Percentiles rank a stretch among this genome's conserved stretches.
Evolutionary conservation across 2,113 vertebrate species (phyloP).

Genomic region (Cavia porcellus): DNA sequence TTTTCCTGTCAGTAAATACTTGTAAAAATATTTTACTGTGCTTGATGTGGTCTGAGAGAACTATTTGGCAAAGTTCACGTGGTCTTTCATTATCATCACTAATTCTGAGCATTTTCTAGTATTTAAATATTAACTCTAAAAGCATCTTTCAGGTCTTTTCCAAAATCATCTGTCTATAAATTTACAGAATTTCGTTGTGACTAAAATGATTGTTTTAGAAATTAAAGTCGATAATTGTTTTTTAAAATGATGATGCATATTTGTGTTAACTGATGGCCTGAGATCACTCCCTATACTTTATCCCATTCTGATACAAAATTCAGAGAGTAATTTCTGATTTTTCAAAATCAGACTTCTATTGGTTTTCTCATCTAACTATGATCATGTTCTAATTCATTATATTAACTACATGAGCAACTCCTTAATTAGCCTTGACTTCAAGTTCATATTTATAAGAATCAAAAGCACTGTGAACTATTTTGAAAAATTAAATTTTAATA

Average conservation of each 20-base stretch:
- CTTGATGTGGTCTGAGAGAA: slow-evolving; percentile 66
- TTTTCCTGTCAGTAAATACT: slow-evolving; percentile 28
- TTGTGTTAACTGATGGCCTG: slow-evolving; percentile 29
- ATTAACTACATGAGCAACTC: slow-evolving; percentile 50
- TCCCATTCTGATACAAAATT: neutral
- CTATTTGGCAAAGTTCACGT: slow-evolving; percentile 78
- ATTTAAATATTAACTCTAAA: slow-evolving; percentile 62
- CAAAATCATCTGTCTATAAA: slow-evolving; percentile 52
- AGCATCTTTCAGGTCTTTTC: slow-evolving; percentile 24
- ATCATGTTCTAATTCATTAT: slow-evolving; percentile 9
- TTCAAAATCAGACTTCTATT: slow-evolving; percentile 60
- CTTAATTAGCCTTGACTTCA: slow-evolving; percentile 39
- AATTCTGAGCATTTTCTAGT: slow-evolving; percentile 55
- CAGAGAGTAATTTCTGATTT: slow-evolving; percentile 38
- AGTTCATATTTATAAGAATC: slow-evolving; percentile 55
- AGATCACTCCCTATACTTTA: slow-evolving; percentile 5
- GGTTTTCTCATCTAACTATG: slow-evolving; percentile 43
- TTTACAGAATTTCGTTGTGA: slow-evolving; percentile 3
- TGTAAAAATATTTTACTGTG: slow-evolving; percentile 49
- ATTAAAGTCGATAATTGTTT: slow-evolving; percentile 45
- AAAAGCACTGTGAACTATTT: slow-evolving; percentile 52
- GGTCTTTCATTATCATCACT: slow-evolving; percentile 66
- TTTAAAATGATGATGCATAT: slow-evolving; percentile 51
- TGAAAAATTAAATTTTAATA: slow-evolving; percentile 33
- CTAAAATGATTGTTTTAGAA: slow-evolving; percentile 33